Evolutionary conservation across 2,797 vertebrate species (phyloP), one percentile per base, ranked within the genome.

Genomic region (Australoheros facetus): DNA sequence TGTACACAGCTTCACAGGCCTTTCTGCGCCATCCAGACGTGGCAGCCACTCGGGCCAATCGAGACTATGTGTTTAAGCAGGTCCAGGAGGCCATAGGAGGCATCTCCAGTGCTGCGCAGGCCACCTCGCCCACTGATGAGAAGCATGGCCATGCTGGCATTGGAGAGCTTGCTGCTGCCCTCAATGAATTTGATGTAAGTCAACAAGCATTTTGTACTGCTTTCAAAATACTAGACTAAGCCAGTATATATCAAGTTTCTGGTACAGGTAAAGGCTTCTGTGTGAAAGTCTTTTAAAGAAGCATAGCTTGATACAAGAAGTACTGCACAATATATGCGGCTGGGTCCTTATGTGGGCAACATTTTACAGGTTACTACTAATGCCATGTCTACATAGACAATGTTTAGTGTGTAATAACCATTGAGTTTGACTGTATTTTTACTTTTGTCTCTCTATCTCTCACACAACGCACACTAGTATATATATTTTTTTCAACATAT

Each of bases 101-200:
- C 23, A 99, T 99, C 86, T 98, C 98, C 80, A 98, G 97, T 0
- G 97, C 98, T n/a, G 98, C 98, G 56, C 98, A 99, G 94, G 98
- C 98, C 91, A 97, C 97, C 82, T 98, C 98, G 0, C 97, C 98
- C 79, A 96, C 96, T 0, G 98, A 99, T 2, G 98, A 99, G 93
- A 98, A 97, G 93, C 99, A 99, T 54, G 97, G 97, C 17, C 98
- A 99, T 69, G 97, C 97, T 2, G 97, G 98, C 83, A 99, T 99
- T 1, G 98, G 98, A 9, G 98, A 99, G 78, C 95, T 99, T 51
- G 98, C 98, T 2, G 98, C 98, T 7, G 98, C 98, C 16, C 94
- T 99, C 88, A 99, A 99, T 84, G 98, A 99, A 88, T 99, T 99
- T 79, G 98, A 99, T 70, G 98, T 99, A 93, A 99, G 98, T 96